phyloP scores from a whole-genome alignment of 2,888 invertebrate genomes.

The Dinocampus coccinellae region DNA sequence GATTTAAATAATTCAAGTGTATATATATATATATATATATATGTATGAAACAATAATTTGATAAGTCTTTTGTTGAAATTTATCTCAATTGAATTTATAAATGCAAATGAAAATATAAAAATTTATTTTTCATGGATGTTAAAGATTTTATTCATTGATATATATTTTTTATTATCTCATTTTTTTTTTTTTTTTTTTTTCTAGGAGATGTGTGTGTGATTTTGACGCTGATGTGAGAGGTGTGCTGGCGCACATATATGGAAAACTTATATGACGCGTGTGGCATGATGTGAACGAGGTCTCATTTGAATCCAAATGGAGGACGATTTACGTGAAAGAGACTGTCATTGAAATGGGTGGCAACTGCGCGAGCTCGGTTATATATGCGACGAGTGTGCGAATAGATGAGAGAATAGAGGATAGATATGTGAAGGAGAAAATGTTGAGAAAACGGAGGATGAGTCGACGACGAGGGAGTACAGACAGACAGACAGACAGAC shows the following conservation, averaged over 20 bases:
- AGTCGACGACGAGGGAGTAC: conserved; percentile 40
- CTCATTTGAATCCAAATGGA: conserved; percentile 69
- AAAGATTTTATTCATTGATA: background rate
- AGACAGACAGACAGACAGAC: too few species aligned
- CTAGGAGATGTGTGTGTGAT: background rate
- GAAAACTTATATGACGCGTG: conserved; percentile 59
- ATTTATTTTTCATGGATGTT: too few species aligned
- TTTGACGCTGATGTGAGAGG: background rate
- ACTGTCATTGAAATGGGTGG: conserved; percentile 60
- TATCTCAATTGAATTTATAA: too few species aligned
- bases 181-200: background rate
- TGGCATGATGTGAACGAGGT: conserved; percentile 62
- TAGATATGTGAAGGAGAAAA: background rate
- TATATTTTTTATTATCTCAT: background rate
- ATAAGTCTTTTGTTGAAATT: too few species aligned
- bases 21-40: background rate
- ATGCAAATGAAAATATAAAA: background rate
- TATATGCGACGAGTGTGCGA: conserved; percentile 5
- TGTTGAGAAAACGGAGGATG: conserved; percentile 21
- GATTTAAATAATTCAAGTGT: background rate
- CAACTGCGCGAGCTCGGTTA: conserved; percentile 17
- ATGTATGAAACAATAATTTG: background rate
- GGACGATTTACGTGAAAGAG: conserved; percentile 63
- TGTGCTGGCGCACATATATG: background rate
- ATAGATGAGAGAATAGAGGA: conserved; percentile 3